Conservation (phyloP, 2,888 invertebrate species). For the Caenorhabditis sinica region DNA sequence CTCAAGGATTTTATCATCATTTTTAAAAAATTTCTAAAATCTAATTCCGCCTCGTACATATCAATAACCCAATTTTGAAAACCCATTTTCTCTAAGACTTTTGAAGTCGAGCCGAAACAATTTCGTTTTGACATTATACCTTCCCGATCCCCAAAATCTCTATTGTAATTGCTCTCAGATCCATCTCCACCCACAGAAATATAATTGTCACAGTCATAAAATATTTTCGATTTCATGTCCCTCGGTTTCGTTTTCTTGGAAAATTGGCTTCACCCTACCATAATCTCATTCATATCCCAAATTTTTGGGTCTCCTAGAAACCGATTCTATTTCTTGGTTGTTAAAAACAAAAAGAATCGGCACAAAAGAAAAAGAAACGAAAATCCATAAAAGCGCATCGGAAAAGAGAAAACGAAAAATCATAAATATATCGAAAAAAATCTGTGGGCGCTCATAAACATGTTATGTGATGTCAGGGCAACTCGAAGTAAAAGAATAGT, state of each 20-base stretch:
- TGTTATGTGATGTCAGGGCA: conserved; percentile 41
- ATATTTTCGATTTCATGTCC: conserved; percentile 3
- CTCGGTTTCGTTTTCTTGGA: neutral
- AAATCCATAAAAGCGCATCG: conserved; percentile 27
- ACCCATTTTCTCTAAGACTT: too few relatives aligned
- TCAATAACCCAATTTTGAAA: too few relatives aligned
- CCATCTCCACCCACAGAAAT: neutral
- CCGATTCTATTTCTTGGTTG: conserved; percentile 2
- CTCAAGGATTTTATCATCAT: too few relatives aligned
- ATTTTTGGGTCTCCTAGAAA: neutral
- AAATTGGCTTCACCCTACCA: conserved; percentile 27
- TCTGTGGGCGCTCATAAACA: conserved; percentile 57
- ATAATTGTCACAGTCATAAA: neutral
- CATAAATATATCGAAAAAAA: conserved; percentile 46
- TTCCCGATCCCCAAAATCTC: too few relatives aligned
- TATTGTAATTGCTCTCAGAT: neutral
- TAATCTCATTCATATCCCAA: conserved; percentile 12
- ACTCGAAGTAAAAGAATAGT: conserved; percentile 17
- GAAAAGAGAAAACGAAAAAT: neutral
- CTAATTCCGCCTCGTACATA: too few relatives aligned
- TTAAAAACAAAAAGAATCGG: conserved; percentile 21
- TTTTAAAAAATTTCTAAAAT: too few relatives aligned
- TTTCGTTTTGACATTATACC: too few relatives aligned
- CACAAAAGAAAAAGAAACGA: conserved; percentile 34
- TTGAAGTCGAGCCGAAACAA: too few relatives aligned